Conservation (phyloP, 2,113 vertebrate species). For the Aplodontia rufa region DNA sequence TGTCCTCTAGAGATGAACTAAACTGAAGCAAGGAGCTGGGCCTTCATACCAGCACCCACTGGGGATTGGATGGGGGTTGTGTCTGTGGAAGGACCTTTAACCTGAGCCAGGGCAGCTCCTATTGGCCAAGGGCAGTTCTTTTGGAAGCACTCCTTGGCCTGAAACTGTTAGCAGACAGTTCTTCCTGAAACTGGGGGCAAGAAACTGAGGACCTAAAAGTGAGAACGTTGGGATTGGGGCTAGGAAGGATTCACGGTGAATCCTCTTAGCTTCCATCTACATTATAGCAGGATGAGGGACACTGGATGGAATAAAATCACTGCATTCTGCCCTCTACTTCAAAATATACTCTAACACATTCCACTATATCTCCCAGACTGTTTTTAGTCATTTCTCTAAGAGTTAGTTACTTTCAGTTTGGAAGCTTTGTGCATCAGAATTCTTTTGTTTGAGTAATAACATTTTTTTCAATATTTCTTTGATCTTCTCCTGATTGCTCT, state of each 20-base stretch:
- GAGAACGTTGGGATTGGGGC: not conserved
- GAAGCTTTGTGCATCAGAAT: not conserved
- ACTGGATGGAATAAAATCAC: not conserved
- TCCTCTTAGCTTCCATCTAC: not conserved
- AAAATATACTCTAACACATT: not conserved
- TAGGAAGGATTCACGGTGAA: fast-evolving
- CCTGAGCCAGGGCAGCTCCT: not conserved
- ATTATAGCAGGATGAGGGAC: not conserved
- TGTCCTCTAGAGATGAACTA: not conserved
- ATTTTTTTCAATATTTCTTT: constrained; percentile 3
- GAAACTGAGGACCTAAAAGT: not conserved
- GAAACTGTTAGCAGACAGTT: not conserved
- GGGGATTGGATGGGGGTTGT: not conserved
- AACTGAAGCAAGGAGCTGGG: not conserved
- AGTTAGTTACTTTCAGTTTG: not conserved
- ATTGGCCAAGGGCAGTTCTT: not conserved
- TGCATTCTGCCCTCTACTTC: not conserved
- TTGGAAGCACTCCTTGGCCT: not conserved
- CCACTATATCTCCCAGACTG: not conserved
- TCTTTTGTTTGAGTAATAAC: not conserved
- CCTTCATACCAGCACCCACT: not conserved
- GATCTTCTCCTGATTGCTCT: not conserved
- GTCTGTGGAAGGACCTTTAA: not conserved
- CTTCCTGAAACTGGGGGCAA: not conserved
- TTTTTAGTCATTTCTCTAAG: not conserved